Percentiles rank a stretch among this genome's conserved stretches.
phyloP scores from a whole-genome alignment of 2,888 invertebrate species.

The Petrolisthes cinctipes region DNA sequence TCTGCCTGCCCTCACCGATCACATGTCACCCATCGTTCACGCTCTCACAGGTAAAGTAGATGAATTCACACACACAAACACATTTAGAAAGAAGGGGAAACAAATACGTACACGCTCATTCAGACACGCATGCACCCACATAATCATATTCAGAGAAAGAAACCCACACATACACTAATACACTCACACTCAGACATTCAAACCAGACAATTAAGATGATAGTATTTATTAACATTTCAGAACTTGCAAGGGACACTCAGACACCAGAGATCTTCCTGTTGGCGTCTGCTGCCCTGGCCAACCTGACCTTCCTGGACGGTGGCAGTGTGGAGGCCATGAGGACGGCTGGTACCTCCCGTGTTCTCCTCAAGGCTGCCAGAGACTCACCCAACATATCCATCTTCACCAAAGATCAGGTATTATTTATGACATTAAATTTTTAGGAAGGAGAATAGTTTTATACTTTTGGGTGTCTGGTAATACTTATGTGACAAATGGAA shows the following conservation, averaged over 20 bases:
- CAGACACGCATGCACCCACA: too few species aligned
- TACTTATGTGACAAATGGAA: too few species aligned
- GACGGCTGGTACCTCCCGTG: constrained; percentile 72
- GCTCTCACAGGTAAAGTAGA: constrained; percentile 78
- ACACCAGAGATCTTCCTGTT: constrained; percentile 85
- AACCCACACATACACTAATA: too few species aligned
- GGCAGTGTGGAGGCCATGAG: constrained; percentile 76
- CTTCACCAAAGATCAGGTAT: constrained; percentile 83
- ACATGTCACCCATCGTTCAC: constrained; percentile 80
- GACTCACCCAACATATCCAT: constrained; percentile 75
- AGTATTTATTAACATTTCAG: constrained; percentile 69
- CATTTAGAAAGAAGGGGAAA: too few species aligned
- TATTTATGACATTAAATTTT: background rate
- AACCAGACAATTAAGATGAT: too few species aligned
- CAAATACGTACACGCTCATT: too few species aligned
- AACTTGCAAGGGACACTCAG: constrained; percentile 74
- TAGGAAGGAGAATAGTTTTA: background rate
- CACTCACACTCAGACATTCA: too few species aligned
- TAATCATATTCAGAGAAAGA: too few species aligned
- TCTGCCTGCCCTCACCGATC: constrained; percentile 81
- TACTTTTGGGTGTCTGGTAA: too few species aligned
- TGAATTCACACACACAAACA: too few species aligned
- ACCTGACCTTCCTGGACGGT: constrained; percentile 85
- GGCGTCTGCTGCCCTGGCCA: constrained; percentile 89
- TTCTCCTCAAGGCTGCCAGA: constrained; percentile 80